Conservation (phyloP, 2,797 vertebrate genomes). For the Eulemur rubriventer region DNA sequence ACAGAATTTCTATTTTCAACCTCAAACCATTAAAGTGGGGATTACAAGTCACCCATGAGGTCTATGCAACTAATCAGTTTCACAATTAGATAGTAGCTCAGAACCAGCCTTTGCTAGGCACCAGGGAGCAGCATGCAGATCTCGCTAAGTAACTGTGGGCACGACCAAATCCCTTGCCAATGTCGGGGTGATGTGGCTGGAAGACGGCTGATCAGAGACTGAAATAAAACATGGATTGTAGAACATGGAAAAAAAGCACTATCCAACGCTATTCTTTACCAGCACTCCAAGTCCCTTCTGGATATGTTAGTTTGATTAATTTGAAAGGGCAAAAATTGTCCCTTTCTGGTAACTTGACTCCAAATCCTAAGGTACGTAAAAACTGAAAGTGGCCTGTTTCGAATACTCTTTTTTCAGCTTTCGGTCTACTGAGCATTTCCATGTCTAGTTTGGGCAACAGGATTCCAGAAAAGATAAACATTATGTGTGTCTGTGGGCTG, state of each 20-base stretch:
- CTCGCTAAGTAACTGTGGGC: neutral
- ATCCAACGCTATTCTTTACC: neutral
- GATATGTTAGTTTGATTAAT: neutral
- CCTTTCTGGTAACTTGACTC: neutral
- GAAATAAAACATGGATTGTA: neutral
- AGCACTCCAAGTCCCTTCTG: neutral
- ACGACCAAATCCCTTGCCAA: neutral
- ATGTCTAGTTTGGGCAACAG: neutral
- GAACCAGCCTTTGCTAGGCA: neutral
- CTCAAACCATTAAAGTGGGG: neutral
- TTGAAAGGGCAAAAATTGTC: conserved; percentile 19
- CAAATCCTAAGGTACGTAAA: neutral
- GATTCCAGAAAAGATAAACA: neutral
- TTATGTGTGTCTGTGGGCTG: neutral
- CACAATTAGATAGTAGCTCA: neutral
- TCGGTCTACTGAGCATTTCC: neutral
- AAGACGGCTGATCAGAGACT: neutral
- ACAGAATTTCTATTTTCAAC: neutral
- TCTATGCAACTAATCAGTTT: neutral
- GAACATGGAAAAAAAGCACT: neutral
- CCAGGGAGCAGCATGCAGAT: neutral
- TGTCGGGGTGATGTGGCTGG: neutral
- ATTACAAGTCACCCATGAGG: neutral
- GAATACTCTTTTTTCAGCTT: neutral
- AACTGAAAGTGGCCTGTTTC: neutral